A percentile compares a stretch with the other conserved stretches of the same genome.
Conservation (phyloP, 2,797 vertebrate genomes). For the Melopsittacus undulatus region DNA sequence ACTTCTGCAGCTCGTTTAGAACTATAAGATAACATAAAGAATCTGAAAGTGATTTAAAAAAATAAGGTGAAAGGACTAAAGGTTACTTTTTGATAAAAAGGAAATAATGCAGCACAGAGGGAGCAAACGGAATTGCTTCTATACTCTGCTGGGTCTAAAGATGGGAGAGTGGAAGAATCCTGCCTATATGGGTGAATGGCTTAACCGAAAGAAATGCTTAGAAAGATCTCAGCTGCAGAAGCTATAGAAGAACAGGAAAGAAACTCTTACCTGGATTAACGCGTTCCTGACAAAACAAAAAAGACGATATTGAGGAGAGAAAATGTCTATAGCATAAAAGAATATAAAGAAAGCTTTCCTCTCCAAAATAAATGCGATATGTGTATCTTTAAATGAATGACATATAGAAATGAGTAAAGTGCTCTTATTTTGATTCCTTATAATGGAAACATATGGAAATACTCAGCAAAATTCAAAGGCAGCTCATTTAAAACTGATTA, state of each 20-base stretch:
- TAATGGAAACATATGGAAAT: neutral
- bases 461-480: neutral
- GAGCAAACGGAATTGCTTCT: neutral
- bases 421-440: neutral
- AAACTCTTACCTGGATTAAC: neutral
- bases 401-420: neutral
- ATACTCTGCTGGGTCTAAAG: neutral
- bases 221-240: neutral
- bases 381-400: neutral
- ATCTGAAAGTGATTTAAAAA: neutral
- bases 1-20: neutral
- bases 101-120: neutral
- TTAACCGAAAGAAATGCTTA: neutral
- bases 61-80: neutral
- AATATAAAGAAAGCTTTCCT: neutral
- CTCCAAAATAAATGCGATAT: neutral
- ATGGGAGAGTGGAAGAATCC: neutral
- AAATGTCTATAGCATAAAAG: neutral
- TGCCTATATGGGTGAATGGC: neutral
- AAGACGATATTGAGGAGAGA: accelerated
- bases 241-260: neutral
- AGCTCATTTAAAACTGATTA: neutral
- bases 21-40: neutral
- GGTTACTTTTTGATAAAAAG: neutral
- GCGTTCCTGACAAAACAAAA: neutral